phyloP scores from a whole-genome alignment of 2,888 invertebrate genomes.

The Philaethria dido region DNA sequence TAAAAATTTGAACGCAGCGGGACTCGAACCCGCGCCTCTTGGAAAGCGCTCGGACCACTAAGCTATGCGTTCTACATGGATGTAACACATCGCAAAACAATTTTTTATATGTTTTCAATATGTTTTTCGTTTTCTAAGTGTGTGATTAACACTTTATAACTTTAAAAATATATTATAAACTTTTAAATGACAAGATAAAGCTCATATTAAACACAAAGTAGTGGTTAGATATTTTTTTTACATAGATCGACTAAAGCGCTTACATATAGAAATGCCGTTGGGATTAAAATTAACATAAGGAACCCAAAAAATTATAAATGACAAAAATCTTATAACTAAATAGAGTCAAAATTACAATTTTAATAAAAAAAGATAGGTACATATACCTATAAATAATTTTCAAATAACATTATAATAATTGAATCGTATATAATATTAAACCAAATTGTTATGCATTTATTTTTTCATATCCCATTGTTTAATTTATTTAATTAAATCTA shows the following conservation, averaged over 20 bases:
- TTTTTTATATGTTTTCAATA: too few relatives aligned
- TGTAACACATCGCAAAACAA: too few relatives aligned
- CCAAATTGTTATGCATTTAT: slow-evolving; percentile 3
- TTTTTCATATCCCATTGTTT: not conserved
- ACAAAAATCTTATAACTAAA: slow-evolving; percentile 11
- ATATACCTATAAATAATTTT: slow-evolving; percentile 5
- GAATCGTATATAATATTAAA: slow-evolving; percentile 1
- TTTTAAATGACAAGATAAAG: too few relatives aligned
- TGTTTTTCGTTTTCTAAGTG: too few relatives aligned
- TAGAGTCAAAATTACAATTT: slow-evolving; percentile 2
- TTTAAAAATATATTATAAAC: not conserved
- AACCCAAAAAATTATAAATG: not conserved
- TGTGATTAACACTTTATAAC: too few relatives aligned
- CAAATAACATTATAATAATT: not conserved
- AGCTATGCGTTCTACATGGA: too few relatives aligned
- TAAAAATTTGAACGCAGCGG: too few relatives aligned
- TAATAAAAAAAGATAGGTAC: slow-evolving; percentile 4
- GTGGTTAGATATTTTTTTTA: not conserved
- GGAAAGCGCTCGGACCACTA: too few relatives aligned
- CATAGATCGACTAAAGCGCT: not conserved
- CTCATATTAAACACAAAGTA: not conserved
- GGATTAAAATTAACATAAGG: not conserved
- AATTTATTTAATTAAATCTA: not conserved
- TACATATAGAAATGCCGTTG: not conserved
- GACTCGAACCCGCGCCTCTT: too few relatives aligned